Evolutionary conservation across 2,888 invertebrate species (phyloP).

Genomic region (Sphaeridia pumilis): DNA sequence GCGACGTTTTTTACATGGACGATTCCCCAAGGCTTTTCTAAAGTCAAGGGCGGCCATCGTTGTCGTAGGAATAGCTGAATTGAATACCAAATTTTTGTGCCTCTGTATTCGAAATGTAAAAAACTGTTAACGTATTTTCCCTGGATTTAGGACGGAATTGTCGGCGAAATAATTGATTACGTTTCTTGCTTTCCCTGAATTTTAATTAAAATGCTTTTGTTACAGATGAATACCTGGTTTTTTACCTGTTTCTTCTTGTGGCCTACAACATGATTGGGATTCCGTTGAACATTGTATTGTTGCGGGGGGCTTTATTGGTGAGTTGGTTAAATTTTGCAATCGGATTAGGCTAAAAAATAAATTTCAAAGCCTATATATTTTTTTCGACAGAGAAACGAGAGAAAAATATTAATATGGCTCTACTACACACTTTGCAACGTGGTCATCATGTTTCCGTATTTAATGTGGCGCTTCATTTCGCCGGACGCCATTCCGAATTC

Average conservation of each 20-base stretch:
- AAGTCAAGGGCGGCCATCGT: no score
- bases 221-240: constrained; percentile 14
- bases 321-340: not conserved
- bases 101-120: no score
- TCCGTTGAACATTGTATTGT: constrained; percentile 11
- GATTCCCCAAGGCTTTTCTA: no score
- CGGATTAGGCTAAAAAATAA: no score
- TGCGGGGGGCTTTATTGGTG: constrained; percentile 7
- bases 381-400: constrained; percentile 11
- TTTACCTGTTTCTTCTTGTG: constrained; percentile 13
- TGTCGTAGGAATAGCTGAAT: no score
- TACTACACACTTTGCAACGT: constrained; percentile 6
- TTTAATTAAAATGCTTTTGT: not conserved
- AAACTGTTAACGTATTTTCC: no score
- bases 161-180: no score
- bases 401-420: constrained; percentile 12
- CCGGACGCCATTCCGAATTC: constrained; percentile 9
- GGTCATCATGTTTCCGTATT: constrained; percentile 7
- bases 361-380: not conserved
- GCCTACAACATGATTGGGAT: constrained; percentile 13
- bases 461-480: constrained; percentile 8
- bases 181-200: not conserved
- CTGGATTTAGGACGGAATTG: no score
- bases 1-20: no score
- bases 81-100: no score